These are phyloP conservation scores for Otus sunia DNA, from an alignment of 2,113 vertebrate genomes.

Conservation along the genomic window DNA sequence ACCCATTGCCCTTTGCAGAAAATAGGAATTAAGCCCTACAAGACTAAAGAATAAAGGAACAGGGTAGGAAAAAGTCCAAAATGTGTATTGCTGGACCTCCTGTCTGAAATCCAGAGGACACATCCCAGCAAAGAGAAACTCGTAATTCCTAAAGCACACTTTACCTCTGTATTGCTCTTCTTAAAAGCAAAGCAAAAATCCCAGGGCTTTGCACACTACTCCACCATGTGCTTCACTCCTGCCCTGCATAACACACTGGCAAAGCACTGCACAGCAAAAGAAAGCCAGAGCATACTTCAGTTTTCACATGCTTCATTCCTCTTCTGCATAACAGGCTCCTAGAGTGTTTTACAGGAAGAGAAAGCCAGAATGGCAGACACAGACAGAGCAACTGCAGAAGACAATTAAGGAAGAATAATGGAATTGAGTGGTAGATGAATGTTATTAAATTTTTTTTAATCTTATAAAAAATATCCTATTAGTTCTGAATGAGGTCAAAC, in stretches of 20 bases:
- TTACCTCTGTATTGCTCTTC: background rate
- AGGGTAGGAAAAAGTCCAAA: background rate
- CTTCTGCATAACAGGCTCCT: background rate
- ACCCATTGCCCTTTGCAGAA: background rate
- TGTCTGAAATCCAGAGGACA: background rate
- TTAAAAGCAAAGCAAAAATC: background rate
- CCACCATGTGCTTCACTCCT: background rate
- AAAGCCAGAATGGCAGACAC: background rate
- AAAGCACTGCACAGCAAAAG: background rate
- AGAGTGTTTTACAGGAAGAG: background rate
- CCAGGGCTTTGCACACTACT: background rate
- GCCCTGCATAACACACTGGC: background rate
- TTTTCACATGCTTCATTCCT: background rate
- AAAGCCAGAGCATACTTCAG: background rate
- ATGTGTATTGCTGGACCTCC: background rate
- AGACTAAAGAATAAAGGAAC: background rate
- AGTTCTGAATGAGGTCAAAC: slow-evolving; percentile 31
- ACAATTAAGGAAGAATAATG: slow-evolving; percentile 16
- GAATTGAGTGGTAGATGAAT: background rate
- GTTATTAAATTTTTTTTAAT: background rate
- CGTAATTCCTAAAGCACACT: background rate
- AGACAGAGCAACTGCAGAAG: background rate
- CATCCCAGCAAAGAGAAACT: background rate
- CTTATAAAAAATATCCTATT: slow-evolving; percentile 10
- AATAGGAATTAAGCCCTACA: background rate